Conservation (phyloP, 2,113 vertebrate genomes). For the Pelodiscus sinensis region DNA sequence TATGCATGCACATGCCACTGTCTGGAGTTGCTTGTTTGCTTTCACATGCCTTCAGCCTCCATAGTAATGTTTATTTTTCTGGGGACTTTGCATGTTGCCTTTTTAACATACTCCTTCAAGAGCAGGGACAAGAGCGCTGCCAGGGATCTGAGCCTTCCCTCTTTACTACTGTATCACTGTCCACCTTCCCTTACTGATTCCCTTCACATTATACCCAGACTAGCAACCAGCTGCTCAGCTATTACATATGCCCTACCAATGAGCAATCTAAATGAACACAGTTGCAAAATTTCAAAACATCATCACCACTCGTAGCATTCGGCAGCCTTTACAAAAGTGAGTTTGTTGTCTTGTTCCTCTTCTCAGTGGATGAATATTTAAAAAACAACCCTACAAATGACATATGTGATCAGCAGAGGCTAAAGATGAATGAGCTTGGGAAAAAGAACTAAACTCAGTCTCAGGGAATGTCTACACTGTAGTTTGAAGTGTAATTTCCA, state of each 20-base stretch:
- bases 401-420: not conserved
- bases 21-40: not conserved
- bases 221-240: constrained; percentile 18
- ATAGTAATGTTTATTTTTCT: constrained; percentile 45
- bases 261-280: not conserved
- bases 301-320: rapidly evolving
- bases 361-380: not conserved
- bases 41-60: not conserved
- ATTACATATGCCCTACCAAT: constrained; percentile 8
- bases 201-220: constrained; percentile 16
- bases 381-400: not conserved
- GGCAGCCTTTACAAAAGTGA: not conserved
- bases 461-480: not conserved
- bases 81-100: constrained; percentile 27
- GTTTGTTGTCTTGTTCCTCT: rapidly evolving
- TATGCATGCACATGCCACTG: not conserved
- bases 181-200: constrained; percentile 40
- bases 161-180: constrained; percentile 16
- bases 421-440: not conserved
- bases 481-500: not conserved
- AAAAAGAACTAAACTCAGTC: not conserved
- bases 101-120: constrained; percentile 34
- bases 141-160: constrained; percentile 36
- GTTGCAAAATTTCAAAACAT: constrained; percentile 14
- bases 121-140: constrained; percentile 28